These are phyloP conservation scores for Platycnemis pennipes DNA, from an alignment of 2,888 invertebrate species.

Conservation along the genomic window DNA sequence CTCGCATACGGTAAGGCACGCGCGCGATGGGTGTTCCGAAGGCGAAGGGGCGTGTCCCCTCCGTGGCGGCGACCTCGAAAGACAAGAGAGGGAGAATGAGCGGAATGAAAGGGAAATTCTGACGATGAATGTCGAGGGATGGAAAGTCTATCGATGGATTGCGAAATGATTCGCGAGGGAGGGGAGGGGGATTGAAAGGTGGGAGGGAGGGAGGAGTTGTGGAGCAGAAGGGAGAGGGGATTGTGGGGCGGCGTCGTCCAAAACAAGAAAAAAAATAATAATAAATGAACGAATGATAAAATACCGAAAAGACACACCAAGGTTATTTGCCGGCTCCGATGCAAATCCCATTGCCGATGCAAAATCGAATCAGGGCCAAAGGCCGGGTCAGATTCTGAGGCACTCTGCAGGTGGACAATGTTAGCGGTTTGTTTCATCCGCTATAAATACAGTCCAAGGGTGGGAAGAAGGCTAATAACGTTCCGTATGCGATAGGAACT, in stretches of 20 bases:
- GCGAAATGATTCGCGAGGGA: too few relatives aligned
- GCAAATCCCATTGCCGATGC: not conserved
- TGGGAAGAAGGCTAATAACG: too few relatives aligned
- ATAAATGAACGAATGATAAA: not conserved
- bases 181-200: not conserved
- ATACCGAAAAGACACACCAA: not conserved
- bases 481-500: too few relatives aligned
- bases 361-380: not conserved
- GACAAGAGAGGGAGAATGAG: not conserved
- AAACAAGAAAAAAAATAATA: not conserved
- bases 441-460: too few relatives aligned
- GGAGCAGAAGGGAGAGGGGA: not conserved
- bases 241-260: not conserved
- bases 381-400: not conserved
- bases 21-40: not conserved
- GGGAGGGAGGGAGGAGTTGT: not conserved
- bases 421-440: too few relatives aligned
- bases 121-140: not conserved
- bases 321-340: not conserved
- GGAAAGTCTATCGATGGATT: too few relatives aligned
- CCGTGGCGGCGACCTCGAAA: not conserved
- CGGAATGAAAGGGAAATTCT: slow-evolving; percentile 1
- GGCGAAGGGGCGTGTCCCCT: not conserved
- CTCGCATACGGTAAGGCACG: not conserved
- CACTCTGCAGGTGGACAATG: too few relatives aligned